phyloP scores from a whole-genome alignment of 2,797 vertebrate genomes.

The Mionectes olivaceus region DNA sequence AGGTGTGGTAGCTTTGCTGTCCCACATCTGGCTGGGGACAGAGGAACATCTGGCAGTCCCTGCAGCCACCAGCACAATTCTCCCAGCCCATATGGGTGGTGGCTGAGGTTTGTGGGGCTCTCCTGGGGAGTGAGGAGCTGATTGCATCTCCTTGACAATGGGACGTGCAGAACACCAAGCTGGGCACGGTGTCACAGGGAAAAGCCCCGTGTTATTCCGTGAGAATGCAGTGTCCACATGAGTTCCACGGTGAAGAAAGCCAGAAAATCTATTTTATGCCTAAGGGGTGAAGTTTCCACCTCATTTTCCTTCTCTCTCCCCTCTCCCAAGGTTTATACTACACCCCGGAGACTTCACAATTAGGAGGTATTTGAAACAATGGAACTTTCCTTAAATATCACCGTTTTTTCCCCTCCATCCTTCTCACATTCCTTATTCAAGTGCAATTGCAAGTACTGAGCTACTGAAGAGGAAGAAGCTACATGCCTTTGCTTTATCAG shows the following conservation, averaged over 20 bases:
- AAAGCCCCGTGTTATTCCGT: neutral
- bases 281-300: neutral
- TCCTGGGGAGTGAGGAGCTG: neutral
- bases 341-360: neutral
- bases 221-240: neutral
- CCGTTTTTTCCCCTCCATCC: neutral
- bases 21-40: neutral
- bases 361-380: neutral
- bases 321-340: neutral
- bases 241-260: slow-evolving; percentile 2
- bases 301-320: slow-evolving; percentile 1
- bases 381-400: slow-evolving; percentile 46
- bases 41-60: neutral
- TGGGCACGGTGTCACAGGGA: neutral
- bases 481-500: neutral
- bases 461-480: neutral
- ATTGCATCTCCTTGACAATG: neutral
- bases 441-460: neutral
- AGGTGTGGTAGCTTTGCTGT: neutral
- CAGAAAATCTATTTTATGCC: slow-evolving; percentile 33
- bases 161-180: neutral
- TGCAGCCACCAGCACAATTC: neutral
- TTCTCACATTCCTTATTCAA: neutral
- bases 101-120: neutral
- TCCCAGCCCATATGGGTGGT: neutral